These are phyloP conservation scores for Vespertilio murinus DNA, from an alignment of 2,797 vertebrate species.

Conservation along the genomic window DNA sequence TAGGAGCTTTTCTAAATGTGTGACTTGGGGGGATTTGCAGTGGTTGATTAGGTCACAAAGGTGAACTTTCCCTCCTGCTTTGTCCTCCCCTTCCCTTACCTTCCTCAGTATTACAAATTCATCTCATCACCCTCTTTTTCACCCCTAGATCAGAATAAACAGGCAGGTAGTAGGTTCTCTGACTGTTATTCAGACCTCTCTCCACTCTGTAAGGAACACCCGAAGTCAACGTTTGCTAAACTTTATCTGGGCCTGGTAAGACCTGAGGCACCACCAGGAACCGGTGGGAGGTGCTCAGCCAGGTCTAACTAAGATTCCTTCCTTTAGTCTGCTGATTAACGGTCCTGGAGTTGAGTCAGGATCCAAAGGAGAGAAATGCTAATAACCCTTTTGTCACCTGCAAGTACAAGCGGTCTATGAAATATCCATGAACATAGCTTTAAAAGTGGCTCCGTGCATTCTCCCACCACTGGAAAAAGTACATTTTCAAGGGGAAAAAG, in stretches of 20 bases:
- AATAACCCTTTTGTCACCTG: background rate
- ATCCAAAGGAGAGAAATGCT: background rate
- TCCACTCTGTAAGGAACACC: background rate
- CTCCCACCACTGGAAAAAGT: conserved; percentile 4
- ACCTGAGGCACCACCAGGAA: background rate
- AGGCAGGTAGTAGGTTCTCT: background rate
- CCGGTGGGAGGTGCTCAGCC: background rate
- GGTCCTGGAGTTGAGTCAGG: background rate
- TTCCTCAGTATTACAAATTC: background rate
- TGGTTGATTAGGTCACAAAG: background rate
- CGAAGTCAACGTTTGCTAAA: background rate
- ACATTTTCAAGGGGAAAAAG: conserved; percentile 51
- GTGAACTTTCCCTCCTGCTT: background rate
- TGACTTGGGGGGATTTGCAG: background rate
- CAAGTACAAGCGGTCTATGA: background rate
- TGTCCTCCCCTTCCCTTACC: background rate
- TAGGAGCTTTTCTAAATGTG: background rate
- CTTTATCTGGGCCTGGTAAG: conserved; percentile 36
- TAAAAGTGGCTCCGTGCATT: conserved; percentile 35
- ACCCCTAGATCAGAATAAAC: background rate
- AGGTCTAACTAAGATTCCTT: background rate
- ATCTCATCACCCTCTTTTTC: background rate
- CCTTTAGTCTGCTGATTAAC: background rate
- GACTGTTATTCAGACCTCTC: background rate
- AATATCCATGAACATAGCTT: conserved; percentile 42